Evolutionary conservation across 1,140 invertebrate genomes (phyloP).

Genomic region (Camponotus floridanus): DNA sequence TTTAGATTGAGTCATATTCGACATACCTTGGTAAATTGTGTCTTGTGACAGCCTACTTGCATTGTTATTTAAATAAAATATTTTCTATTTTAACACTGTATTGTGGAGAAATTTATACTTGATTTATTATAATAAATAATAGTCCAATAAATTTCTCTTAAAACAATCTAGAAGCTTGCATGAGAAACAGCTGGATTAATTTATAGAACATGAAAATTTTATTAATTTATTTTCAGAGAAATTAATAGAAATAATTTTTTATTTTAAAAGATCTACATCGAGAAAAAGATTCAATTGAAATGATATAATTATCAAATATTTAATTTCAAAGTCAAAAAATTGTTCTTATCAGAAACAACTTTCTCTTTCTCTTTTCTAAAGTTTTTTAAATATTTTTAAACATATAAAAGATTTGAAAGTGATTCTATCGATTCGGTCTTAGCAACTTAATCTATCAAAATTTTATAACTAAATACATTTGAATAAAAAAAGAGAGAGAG

Average conservation of each 20-base stretch:
- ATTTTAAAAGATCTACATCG: background rate
- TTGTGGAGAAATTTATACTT: conserved; percentile 17
- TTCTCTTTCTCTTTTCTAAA: background rate
- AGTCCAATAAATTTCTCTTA: background rate
- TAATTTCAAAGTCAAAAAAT: conserved; percentile 29
- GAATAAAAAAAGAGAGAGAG: background rate
- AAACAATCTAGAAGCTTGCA: conserved; percentile 16
- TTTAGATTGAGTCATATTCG: background rate
- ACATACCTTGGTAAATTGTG: background rate
- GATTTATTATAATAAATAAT: conserved; percentile 2
- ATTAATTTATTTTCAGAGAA: background rate
- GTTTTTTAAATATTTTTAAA: background rate
- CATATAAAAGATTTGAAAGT: conserved; percentile 2
- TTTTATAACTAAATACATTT: conserved; percentile 2
- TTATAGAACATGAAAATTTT: background rate
- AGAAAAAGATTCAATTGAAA: background rate
- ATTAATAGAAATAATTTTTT: background rate
- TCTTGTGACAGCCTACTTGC: conserved; percentile 5
- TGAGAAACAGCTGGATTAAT: conserved; percentile 32
- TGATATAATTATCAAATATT: background rate
- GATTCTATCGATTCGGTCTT: background rate
- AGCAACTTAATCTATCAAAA: background rate
- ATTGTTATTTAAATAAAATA: background rate
- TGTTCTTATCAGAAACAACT: background rate
- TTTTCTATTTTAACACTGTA: background rate